phyloP scores from a whole-genome alignment of 2,113 vertebrate species.

The Seriola quinqueradiata region DNA sequence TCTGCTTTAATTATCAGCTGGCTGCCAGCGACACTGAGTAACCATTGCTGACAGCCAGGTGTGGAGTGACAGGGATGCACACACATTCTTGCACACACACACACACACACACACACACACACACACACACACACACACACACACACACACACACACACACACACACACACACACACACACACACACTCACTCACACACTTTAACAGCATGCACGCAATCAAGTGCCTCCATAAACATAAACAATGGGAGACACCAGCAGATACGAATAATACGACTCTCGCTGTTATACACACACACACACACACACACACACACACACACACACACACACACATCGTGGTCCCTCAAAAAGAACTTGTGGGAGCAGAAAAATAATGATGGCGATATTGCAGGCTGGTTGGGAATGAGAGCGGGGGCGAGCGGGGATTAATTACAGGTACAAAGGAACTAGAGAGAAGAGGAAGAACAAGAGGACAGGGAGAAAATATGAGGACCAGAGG shows the following conservation, averaged over 20 bases:
- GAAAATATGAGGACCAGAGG: neutral
- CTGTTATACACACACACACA: neutral
- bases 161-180: conserved; percentile 4
- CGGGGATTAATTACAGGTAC: conserved; percentile 64
- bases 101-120: conserved; percentile 30
- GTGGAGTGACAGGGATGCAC: conserved; percentile 49
- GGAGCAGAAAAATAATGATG: conserved; percentile 57
- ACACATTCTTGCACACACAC: conserved; percentile 13
- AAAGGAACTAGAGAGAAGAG: conserved; percentile 37
- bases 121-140: conserved; percentile 2
- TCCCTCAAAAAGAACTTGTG: conserved; percentile 19
- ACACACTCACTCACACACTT: neutral
- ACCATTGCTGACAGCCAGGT: conserved; percentile 69
- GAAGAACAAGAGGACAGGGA: conserved; percentile 6
- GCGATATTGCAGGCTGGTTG: conserved; percentile 43
- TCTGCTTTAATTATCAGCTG: conserved; percentile 70
- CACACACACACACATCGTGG: neutral
- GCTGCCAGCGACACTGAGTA: conserved; percentile 44
- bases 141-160: conserved; percentile 8
- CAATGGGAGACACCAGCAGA: conserved; percentile 62
- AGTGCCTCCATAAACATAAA: conserved; percentile 64
- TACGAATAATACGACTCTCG: conserved; percentile 43
- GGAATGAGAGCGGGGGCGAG: conserved; percentile 42
- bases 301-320: conserved; percentile 18
- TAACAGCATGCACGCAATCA: conserved; percentile 41